Evolutionary conservation across 2,113 vertebrate genomes (phyloP).

Genomic region (Excalfactoria chinensis): DNA sequence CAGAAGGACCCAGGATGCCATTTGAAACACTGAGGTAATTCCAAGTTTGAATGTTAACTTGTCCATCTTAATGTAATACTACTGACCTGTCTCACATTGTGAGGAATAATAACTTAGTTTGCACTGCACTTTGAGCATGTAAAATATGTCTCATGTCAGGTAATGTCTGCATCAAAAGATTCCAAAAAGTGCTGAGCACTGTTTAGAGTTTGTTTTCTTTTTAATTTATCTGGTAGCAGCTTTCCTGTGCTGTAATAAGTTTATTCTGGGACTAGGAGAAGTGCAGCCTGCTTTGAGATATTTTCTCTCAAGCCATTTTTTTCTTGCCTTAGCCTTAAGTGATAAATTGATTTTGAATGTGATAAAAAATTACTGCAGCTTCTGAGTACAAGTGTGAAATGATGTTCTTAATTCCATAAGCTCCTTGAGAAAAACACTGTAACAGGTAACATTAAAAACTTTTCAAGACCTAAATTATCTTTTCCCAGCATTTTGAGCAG

Average conservation of each 20-base stretch:
- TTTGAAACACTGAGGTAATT: background rate
- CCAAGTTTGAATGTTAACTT: conserved; percentile 20
- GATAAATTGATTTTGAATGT: background rate
- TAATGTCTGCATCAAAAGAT: background rate
- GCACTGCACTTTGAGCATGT: background rate
- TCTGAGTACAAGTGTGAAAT: background rate
- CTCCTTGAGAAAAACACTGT: background rate
- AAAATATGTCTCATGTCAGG: background rate
- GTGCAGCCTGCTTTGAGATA: background rate
- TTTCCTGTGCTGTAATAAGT: background rate
- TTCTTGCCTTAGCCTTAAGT: background rate
- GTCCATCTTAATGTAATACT: background rate
- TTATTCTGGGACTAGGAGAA: background rate
- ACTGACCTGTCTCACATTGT: background rate
- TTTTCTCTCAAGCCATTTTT: conserved; percentile 1
- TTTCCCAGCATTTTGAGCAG: background rate
- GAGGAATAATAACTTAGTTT: conserved; percentile 33
- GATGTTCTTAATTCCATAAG: background rate
- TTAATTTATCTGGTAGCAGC: background rate
- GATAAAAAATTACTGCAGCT: background rate
- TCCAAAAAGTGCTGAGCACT: background rate
- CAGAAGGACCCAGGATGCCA: background rate
- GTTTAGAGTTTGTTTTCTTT: background rate
- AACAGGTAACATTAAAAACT: background rate
- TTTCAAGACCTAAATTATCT: background rate